phyloP scores from a whole-genome alignment of 2,888 invertebrate genomes.

The Nephrocerus scutellatus region DNA sequence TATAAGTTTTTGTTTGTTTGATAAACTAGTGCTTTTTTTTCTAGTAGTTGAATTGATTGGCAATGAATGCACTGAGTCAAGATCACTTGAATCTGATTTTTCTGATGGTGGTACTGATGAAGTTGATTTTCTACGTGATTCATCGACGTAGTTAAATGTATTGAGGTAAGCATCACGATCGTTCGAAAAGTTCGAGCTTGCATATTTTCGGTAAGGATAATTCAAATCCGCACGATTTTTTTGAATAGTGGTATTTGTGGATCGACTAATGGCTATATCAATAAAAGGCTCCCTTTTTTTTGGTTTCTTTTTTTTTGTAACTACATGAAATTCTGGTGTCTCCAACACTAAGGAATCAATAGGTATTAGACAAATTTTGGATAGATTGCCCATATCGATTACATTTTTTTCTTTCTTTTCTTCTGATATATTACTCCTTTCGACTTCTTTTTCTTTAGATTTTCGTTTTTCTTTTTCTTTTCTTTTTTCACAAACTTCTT shows the following conservation, averaged over 20 bases:
- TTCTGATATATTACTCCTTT: conserved; percentile 20
- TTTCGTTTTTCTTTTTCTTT: conserved; percentile 17
- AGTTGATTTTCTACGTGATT: conserved; percentile 60
- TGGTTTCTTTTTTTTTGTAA: conserved; percentile 73
- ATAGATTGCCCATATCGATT: conserved; percentile 9
- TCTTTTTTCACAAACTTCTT: conserved; percentile 25
- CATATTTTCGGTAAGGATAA: conserved; percentile 23
- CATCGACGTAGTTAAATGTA: conserved; percentile 33
- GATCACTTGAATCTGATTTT: conserved; percentile 74
- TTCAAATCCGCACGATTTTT: conserved; percentile 17
- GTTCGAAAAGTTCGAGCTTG: conserved; percentile 25
- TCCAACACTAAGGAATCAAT: conserved; percentile 47
- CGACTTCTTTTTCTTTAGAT: conserved; percentile 4
- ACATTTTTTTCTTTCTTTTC: conserved; percentile 17
- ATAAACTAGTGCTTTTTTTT: conserved; percentile 25
- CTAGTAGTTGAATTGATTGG: conserved; percentile 54
- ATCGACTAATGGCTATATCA: conserved; percentile 14
- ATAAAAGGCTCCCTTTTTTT: conserved; percentile 55
- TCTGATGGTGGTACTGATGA: conserved; percentile 75
- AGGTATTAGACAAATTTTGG: conserved; percentile 24
- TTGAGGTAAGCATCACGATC: conserved; percentile 28
- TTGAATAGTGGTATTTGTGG: conserved; percentile 12
- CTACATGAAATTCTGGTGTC: conserved; percentile 71
- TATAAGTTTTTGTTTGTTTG: conserved; percentile 29
- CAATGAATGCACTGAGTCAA: conserved; percentile 78